A percentile compares a stretch with the other conserved stretches of the same genome.
Evolutionary conservation across 2,113 vertebrate genomes (phyloP).

Genomic region (Puffinus mauretanicus): DNA sequence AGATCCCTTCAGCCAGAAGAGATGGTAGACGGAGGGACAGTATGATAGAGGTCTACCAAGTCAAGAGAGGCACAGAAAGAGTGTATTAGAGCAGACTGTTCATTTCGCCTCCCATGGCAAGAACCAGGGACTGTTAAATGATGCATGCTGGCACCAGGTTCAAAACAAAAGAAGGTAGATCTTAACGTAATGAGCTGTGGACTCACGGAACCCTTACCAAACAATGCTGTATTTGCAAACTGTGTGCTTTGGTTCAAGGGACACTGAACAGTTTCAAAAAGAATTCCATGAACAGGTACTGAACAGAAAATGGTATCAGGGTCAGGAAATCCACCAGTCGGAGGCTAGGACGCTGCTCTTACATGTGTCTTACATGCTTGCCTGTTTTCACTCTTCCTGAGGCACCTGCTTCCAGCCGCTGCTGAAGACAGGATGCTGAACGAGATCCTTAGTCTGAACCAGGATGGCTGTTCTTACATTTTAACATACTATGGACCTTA

Average conservation of each 20-base stretch:
- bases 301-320: background rate
- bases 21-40: fast-evolving
- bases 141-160: background rate
- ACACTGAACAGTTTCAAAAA: background rate
- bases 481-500: background rate
- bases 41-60: background rate
- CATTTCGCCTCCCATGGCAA: background rate
- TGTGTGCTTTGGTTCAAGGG: background rate
- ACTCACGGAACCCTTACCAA: background rate
- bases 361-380: background rate
- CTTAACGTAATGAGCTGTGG: background rate
- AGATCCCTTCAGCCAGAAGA: background rate
- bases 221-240: background rate
- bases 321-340: background rate
- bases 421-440: background rate
- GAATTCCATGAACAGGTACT: background rate
- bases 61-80: background rate
- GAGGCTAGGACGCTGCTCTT: background rate
- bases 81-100: background rate
- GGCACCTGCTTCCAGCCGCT: background rate
- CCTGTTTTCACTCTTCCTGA: background rate
- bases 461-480: background rate
- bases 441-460: background rate
- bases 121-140: background rate
- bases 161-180: background rate